Evolutionary conservation across 2,888 invertebrate species (phyloP).

Genomic region (Drosophila kambysellisi): DNA sequence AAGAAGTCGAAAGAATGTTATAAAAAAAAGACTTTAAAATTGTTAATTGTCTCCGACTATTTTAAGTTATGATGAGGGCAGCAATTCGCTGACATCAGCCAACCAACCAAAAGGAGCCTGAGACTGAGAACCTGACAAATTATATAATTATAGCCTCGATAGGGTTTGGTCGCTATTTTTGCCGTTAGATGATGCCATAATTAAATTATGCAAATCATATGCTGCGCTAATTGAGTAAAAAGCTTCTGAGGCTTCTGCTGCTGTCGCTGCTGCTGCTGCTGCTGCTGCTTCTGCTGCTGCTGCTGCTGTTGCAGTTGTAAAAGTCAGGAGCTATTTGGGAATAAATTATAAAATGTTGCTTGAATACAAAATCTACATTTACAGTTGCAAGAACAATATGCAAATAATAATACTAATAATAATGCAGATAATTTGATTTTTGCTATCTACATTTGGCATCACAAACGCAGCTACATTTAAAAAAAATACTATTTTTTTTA

Average conservation of each 20-base stretch:
- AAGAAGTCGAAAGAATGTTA: slow-evolving; percentile 15
- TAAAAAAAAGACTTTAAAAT: slow-evolving; percentile 54
- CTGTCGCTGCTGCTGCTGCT: neutral
- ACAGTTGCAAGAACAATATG: neutral
- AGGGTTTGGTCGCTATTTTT: slow-evolving; percentile 20
- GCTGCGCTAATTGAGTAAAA: slow-evolving; percentile 69
- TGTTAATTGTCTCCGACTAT: slow-evolving; percentile 74
- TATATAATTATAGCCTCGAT: slow-evolving; percentile 66
- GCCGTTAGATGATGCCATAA: slow-evolving; percentile 59
- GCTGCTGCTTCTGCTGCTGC: too few species aligned
- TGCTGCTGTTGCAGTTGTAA: neutral
- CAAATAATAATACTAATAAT: neutral
- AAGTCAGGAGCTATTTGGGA: neutral
- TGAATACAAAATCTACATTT: neutral
- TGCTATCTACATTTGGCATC: neutral
- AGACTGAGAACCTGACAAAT: slow-evolving; percentile 63
- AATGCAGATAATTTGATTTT: neutral
- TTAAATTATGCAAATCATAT: slow-evolving; percentile 74
- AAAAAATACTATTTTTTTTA: neutral
- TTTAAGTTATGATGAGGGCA: slow-evolving; percentile 72
- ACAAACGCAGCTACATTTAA: neutral
- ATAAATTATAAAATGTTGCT: neutral
- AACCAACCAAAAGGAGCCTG: slow-evolving; percentile 54
- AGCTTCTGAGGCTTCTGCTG: slow-evolving; percentile 14
- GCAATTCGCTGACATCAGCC: slow-evolving; percentile 69